Evolutionary conservation across 2,888 invertebrate genomes (phyloP).

Genomic region (Neocrepidodera transversa): DNA sequence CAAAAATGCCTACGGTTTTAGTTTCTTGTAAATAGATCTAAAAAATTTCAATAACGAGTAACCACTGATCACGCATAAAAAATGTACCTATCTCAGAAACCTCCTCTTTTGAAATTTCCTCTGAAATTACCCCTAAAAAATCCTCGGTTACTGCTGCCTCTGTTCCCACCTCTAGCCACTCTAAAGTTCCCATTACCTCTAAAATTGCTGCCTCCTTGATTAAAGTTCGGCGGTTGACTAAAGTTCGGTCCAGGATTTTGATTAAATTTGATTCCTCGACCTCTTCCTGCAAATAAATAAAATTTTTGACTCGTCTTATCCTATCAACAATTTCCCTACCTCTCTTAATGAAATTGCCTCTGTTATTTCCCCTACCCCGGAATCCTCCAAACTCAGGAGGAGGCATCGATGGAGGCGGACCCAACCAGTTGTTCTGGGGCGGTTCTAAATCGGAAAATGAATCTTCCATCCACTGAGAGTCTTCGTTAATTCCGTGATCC

Average conservation of each 20-base stretch:
- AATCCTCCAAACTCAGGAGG: conserved; percentile 28
- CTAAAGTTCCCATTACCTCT: conserved; percentile 31
- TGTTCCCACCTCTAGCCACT: conserved; percentile 26
- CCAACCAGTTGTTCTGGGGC: conserved; percentile 28
- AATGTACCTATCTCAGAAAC: conserved; percentile 31
- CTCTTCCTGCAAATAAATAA: conserved; percentile 25
- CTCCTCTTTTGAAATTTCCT: conserved; percentile 37
- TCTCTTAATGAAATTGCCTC: conserved; percentile 26
- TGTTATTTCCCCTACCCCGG: conserved; percentile 30
- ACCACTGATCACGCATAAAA: conserved; percentile 4
- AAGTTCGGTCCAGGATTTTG: conserved; percentile 16
- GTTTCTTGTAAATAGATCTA: conserved; percentile 1
- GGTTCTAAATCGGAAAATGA: conserved; percentile 7
- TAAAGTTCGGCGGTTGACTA: conserved; percentile 19
- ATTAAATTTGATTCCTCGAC: conserved; percentile 25
- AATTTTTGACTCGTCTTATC: too few species aligned
- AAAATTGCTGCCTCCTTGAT: conserved; percentile 33
- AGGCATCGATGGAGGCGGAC: conserved; percentile 18
- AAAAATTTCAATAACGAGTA: neutral
- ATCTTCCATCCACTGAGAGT: conserved; percentile 12
- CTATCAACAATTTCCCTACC: conserved; percentile 25
- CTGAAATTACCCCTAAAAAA: conserved; percentile 34
- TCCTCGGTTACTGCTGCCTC: conserved; percentile 33
- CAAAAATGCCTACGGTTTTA: conserved; percentile 7
- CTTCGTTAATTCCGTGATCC: conserved; percentile 5